Evolutionary conservation across 1,140 invertebrate genomes (phyloP).

Genomic region (Steinernema khuongi): DNA sequence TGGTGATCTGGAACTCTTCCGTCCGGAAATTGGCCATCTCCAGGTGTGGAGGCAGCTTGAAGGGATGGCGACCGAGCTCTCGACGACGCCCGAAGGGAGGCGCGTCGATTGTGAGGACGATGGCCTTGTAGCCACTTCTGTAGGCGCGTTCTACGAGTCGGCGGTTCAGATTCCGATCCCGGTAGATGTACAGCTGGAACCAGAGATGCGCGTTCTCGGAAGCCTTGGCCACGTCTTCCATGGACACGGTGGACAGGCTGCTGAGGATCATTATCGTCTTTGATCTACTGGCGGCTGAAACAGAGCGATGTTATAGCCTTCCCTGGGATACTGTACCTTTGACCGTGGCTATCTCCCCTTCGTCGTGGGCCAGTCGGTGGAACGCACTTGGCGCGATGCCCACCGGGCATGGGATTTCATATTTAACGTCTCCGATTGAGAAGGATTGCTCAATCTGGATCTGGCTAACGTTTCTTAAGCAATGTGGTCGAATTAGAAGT

Average conservation of each 20-base stretch:
- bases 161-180: conserved; percentile 71
- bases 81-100: conserved; percentile 75
- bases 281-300: conserved; percentile 70
- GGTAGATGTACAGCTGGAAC: conserved; percentile 77
- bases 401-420: conserved; percentile 70
- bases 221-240: conserved; percentile 76
- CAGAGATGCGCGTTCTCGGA: conserved; percentile 66
- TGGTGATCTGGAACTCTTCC: conserved; percentile 35
- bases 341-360: conserved; percentile 79
- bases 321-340: conserved; percentile 63
- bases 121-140: conserved; percentile 75
- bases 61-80: conserved; percentile 76
- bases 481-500: conserved; percentile 70
- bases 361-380: conserved; percentile 83
- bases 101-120: conserved; percentile 83
- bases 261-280: conserved; percentile 76
- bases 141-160: conserved; percentile 74
- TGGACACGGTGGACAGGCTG: conserved; percentile 77
- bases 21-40: conserved; percentile 61
- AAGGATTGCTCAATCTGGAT: conserved; percentile 61
- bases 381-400: conserved; percentile 84
- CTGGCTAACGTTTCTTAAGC: conserved; percentile 71
- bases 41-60: conserved; percentile 73
- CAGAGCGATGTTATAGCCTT: conserved; percentile 30
- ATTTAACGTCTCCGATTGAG: conserved; percentile 57